Base-by-base conservation (phyloP, 2,113 vertebrate genomes). In the Cavia aperea region DNA sequence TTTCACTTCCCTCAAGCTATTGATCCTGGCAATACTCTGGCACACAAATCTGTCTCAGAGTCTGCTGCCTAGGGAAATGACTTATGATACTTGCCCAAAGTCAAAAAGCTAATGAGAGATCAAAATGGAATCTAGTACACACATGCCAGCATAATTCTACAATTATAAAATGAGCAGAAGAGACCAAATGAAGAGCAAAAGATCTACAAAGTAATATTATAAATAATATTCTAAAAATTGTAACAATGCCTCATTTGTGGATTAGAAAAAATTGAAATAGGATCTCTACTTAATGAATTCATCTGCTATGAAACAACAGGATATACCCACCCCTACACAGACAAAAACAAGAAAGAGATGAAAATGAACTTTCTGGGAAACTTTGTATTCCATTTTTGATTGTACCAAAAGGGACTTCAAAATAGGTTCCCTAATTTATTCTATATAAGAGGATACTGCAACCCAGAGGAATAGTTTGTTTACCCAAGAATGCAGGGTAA, bases 71-170 rank as follows among this genome's bases (percentile, higher is more conserved):
- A 9, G 51, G 66, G 90, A 94, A 92, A 90, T 81, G 93, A 88
- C 86, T 94, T 94, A 78, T 8, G 60, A 79, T 86, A 94, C 56
- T 78, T 90, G 86, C 86, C 68, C 85, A 75, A 90, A 92, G 88
- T 93, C n/a, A 93, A 91, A 91, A 81, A 90, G 93, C 78, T 88
- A 95, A 95, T 83, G 78, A 95, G 86, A 95, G 68, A 75, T 82
- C 93, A 92, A 88, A 95, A 85, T 15, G 70, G 81, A 81, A 90
- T 96, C 89, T 92, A 88, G 86, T 88, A 90, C 56, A 70, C 82
- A 89, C 18, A 58, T 51, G 86, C 51, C 73, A 86, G 95, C 79
- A 77, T 60, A 87, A 88, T 92, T 90, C 88, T 92, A 79, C 70
- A 93, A 84, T 86, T 95, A 91, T 14, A 92, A 73, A 95, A 82